Conservation (phyloP, 2,888 invertebrate genomes). For the Erebia ligea region DNA sequence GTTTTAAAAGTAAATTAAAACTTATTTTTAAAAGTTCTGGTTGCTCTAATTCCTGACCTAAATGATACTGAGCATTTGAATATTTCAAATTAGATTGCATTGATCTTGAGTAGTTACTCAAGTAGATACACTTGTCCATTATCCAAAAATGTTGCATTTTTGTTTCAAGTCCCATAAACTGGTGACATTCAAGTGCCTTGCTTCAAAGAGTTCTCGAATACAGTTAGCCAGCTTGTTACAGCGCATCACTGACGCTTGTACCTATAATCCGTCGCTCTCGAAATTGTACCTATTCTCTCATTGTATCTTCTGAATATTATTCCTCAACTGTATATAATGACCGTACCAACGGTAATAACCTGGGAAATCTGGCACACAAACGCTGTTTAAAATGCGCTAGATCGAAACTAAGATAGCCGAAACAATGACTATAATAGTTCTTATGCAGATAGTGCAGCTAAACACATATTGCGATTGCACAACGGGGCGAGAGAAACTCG, state of each 20-base stretch:
- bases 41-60: background rate
- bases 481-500: conserved; percentile 49
- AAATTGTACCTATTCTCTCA: conserved; percentile 68
- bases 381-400: conserved; percentile 68
- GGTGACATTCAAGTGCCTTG: background rate
- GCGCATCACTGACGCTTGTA: conserved; percentile 18
- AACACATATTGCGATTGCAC: conserved; percentile 54
- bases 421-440: conserved; percentile 71
- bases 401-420: conserved; percentile 71
- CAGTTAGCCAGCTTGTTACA: conserved; percentile 2
- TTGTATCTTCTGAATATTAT: conserved; percentile 67
- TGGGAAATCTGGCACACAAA: conserved; percentile 71
- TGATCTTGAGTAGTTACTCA: background rate
- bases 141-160: background rate
- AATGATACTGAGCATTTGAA: too few relatives aligned
- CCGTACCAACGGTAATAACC: conserved; percentile 69
- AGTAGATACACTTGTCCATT: background rate
- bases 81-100: too few relatives aligned
- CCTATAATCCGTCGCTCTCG: conserved; percentile 56
- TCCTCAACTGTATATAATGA: conserved; percentile 78
- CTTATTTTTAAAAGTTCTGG: background rate
- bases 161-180: background rate
- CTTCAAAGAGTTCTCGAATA: conserved; percentile 4
- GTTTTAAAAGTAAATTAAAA: too few relatives aligned
- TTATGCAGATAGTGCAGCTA: conserved; percentile 65